Evolutionary conservation across 35 echinoderm and acorn worm species (phyloP).

Genomic region (Acanthaster planci): DNA sequence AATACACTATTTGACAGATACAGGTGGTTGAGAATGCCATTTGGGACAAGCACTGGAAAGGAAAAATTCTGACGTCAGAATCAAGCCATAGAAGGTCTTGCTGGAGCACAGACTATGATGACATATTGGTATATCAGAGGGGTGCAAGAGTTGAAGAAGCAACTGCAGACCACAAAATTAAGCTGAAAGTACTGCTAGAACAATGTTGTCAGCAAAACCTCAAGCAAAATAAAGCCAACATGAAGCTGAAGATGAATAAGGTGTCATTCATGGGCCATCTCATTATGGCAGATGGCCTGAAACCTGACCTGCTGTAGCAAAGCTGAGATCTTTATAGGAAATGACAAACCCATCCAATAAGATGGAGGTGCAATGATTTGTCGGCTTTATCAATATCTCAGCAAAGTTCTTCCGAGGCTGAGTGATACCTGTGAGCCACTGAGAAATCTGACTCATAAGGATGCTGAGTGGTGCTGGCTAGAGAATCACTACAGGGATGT

Average conservation of each 20-base stretch:
- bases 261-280: constrained; percentile 58
- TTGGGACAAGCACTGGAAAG: constrained; percentile 41
- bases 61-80: constrained; percentile 53
- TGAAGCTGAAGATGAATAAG: constrained; percentile 48
- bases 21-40: constrained; percentile 55
- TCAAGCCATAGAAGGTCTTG: constrained; percentile 53
- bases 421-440: constrained; percentile 14
- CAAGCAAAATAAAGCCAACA: constrained; percentile 51
- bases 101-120: constrained; percentile 57
- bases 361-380: constrained; percentile 41
- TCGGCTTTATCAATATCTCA: constrained; percentile 74
- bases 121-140: constrained; percentile 64
- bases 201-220: constrained; percentile 62
- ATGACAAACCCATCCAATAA: constrained; percentile 53
- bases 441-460: constrained; percentile 33
- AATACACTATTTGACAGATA: constrained; percentile 64
- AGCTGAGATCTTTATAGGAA: constrained; percentile 52
- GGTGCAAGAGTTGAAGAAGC: constrained; percentile 55
- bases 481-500: constrained; percentile 24
- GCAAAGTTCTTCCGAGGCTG: constrained; percentile 35
- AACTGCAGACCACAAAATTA: constrained; percentile 55
- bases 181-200: constrained; percentile 48
- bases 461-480: constrained; percentile 51
- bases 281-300: constrained; percentile 41
- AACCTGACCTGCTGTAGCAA: constrained; percentile 62